Percentiles rank a stretch among this genome's conserved stretches.
phyloP scores from a whole-genome alignment of 2,888 invertebrate genomes.

The Apamea sordens region DNA sequence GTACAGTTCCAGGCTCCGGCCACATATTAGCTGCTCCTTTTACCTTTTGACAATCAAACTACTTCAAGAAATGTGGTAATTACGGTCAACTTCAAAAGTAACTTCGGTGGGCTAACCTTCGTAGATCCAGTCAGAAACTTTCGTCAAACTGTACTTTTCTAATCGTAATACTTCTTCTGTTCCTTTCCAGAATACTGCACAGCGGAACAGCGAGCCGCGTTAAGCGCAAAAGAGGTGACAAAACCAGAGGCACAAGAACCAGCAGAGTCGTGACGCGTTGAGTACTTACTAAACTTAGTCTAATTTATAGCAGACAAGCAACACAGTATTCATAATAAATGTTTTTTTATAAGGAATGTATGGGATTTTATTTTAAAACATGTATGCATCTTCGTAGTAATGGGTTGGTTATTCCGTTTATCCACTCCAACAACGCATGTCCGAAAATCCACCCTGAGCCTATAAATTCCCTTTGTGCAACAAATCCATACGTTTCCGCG shows the following conservation, averaged over 20 bases:
- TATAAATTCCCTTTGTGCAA: background rate
- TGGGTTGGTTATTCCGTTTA: background rate
- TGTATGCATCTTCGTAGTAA: background rate
- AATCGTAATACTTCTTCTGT: background rate
- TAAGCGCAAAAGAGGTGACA: conserved; percentile 74
- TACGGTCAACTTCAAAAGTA: background rate
- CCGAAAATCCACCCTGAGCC: background rate
- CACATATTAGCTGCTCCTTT: background rate
- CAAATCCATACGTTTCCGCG: background rate
- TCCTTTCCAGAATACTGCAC: conserved; percentile 86
- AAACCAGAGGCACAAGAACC: conserved; percentile 68
- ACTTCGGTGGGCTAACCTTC: background rate
- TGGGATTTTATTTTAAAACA: conserved; percentile 46
- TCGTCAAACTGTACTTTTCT: background rate
- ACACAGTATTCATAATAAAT: conserved; percentile 87
- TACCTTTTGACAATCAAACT: background rate
- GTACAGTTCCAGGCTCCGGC: background rate
- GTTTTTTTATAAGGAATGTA: conserved; percentile 70
- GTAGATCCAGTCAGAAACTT: background rate
- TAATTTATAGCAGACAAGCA: conserved; percentile 82
- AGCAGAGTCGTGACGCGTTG: conserved; percentile 80
- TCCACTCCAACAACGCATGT: background rate
- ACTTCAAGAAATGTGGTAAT: background rate
- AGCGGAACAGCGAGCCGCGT: conserved; percentile 83
- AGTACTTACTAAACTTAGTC: conserved; percentile 82